Evolutionary conservation across 2,113 vertebrate species (phyloP).

Genomic region (Pelusios castaneus): DNA sequence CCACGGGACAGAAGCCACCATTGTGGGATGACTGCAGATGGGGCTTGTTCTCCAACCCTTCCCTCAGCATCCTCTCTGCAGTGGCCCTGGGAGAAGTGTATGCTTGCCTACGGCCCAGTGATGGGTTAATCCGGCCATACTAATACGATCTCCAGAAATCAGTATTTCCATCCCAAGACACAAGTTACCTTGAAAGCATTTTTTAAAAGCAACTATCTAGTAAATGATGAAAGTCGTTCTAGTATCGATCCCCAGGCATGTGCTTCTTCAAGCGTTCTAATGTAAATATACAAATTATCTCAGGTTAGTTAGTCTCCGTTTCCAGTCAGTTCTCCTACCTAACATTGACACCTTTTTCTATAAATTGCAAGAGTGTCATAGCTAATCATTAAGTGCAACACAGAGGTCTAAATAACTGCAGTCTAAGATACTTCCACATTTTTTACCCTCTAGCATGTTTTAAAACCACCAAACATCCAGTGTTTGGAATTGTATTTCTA

Average conservation of each 20-base stretch:
- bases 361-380: not conserved
- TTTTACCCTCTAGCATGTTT: not conserved
- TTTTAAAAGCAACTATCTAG: not conserved
- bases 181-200: not conserved
- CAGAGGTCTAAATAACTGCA: not conserved
- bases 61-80: too few species aligned
- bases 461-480: not conserved
- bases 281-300: not conserved
- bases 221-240: not conserved
- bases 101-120: too few species aligned
- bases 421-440: not conserved
- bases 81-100: too few species aligned
- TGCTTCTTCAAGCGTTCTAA: not conserved
- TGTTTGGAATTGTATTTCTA: not conserved
- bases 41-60: too few species aligned
- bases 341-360: constrained; percentile 24
- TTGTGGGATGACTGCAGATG: too few species aligned
- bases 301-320: not conserved
- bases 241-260: not conserved
- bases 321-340: not conserved
- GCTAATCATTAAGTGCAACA: not conserved
- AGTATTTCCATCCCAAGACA: not conserved
- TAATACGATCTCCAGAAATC: not conserved
- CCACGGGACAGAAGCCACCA: too few species aligned
- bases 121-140: too few species aligned